These are phyloP conservation scores for Elaeidobius kamerunicus DNA, from an alignment of 2,888 invertebrate genomes.

Conservation along the genomic window DNA sequence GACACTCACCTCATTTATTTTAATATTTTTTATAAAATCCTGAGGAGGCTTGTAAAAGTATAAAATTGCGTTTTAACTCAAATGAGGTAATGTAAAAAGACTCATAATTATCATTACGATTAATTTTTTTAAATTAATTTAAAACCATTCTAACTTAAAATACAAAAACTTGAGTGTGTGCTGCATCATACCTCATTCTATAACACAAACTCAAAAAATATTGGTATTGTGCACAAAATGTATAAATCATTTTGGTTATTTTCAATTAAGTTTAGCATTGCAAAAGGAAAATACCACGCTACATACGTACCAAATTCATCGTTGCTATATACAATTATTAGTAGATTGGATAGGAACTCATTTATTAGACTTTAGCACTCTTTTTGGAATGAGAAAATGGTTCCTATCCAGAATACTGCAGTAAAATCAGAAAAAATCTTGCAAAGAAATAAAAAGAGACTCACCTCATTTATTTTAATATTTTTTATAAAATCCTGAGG, in stretches of 20 bases:
- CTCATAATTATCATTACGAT: too few relatives aligned
- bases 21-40: constrained; percentile 33
- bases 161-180: constrained; percentile 42
- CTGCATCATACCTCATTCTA: constrained; percentile 31
- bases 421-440: too few relatives aligned
- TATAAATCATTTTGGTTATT: not conserved
- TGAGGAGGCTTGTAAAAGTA: constrained; percentile 41
- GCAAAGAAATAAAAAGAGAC: constrained; percentile 29
- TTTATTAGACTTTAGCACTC: too few relatives aligned
- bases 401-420: constrained; percentile 2
- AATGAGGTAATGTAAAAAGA: too few relatives aligned
- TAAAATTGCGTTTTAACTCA: too few relatives aligned
- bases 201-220: constrained; percentile 7
- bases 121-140: constrained; percentile 17
- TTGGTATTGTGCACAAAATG: constrained; percentile 1
- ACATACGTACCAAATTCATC: not conserved
- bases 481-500: constrained; percentile 33
- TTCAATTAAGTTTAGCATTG: not conserved
- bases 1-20: constrained; percentile 38
- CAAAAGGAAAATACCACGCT: not conserved
- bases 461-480: constrained; percentile 38
- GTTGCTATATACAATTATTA: too few relatives aligned
- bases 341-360: too few relatives aligned
- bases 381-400: too few relatives aligned
- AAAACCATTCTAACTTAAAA: constrained; percentile 44